Base-by-base conservation (phyloP, 2,797 vertebrate genomes). In the Varecia variegata region DNA sequence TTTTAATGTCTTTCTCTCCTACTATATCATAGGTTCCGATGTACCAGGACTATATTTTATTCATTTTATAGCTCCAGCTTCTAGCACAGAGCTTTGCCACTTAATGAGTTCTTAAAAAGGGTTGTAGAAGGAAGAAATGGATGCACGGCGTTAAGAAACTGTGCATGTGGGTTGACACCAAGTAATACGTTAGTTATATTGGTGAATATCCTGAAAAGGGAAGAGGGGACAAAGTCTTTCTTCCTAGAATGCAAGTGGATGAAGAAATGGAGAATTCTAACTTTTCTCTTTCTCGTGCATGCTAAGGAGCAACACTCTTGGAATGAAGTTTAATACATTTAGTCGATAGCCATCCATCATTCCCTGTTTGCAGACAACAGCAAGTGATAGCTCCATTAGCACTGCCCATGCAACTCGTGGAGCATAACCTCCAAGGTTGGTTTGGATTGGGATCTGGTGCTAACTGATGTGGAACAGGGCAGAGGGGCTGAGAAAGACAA, bases 341-440 rank as follows among this genome's bases (percentile, higher is more conserved):
- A 81, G 62, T 70, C 84, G 92, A 76, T 67, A 80, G 50, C 47
- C 58, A 91, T 94, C 77, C 62, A 89, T 95, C 93, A 93, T 92
- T 80, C 83, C 70, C 56, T 73, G 83, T 92, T 97, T 90, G 32
- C 80, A 96, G 93, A 83, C 40, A 83, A 80, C 76, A 97, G 50
- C 45, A 74, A 96, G 83, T 83, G 80, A 93, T 93, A 65, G 84
- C 84, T 87, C 70, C 90, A 90, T 94, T 96, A 97, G 94, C 90
- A 93, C 70, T 90, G 94, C 52, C 84, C 71, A 54, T 30, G 11
- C 18, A 93, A 77, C 84, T 62, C 0, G 0, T 58, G 71, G 92
- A 95, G 88, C 84, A 92, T 84, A 84, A 82, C 76, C 50, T 94
- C 47, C 76, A 40, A 68, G 85, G 54, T 38, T 90, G 90, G 50